phyloP scores from a whole-genome alignment of 2,888 invertebrate genomes.

The Callinectes sapidus region DNA sequence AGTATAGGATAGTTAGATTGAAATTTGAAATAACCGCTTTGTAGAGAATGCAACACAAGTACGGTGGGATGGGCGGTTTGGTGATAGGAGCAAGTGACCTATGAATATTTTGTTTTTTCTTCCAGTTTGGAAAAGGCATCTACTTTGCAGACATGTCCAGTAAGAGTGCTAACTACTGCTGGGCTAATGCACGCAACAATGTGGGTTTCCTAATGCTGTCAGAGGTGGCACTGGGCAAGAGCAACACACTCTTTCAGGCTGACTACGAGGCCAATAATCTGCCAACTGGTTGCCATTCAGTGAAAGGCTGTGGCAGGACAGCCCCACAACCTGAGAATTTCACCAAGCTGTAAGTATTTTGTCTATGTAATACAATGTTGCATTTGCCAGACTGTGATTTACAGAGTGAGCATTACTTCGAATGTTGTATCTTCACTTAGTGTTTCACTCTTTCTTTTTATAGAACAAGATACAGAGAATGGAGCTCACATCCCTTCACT shows the following conservation, averaged over 20 bases:
- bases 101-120: not conserved
- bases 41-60: too few relatives aligned
- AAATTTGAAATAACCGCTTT: too few relatives aligned
- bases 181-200: constrained; percentile 82
- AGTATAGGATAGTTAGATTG: too few relatives aligned
- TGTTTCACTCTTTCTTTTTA: too few relatives aligned
- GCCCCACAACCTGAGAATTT: constrained; percentile 85
- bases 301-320: constrained; percentile 90
- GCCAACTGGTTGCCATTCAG: constrained; percentile 90
- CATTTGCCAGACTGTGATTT: not conserved
- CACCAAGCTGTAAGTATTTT: constrained; percentile 76
- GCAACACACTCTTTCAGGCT: constrained; percentile 76
- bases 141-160: constrained; percentile 99
- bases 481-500: too few relatives aligned
- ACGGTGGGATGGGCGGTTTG: not conserved
- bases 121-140: constrained; percentile 97
- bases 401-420: not conserved
- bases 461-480: too few relatives aligned
- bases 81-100: not conserved
- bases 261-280: constrained; percentile 84
- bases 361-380: not conserved
- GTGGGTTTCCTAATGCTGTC: constrained; percentile 91
- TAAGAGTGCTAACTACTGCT: constrained; percentile 98
- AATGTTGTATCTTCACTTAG: too few relatives aligned
- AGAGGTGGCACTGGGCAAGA: constrained; percentile 95